Evolutionary conservation across 1,140 invertebrate genomes (phyloP), one percentile per base, ranked within the genome.

Genomic region (Batillaria attramentaria): DNA sequence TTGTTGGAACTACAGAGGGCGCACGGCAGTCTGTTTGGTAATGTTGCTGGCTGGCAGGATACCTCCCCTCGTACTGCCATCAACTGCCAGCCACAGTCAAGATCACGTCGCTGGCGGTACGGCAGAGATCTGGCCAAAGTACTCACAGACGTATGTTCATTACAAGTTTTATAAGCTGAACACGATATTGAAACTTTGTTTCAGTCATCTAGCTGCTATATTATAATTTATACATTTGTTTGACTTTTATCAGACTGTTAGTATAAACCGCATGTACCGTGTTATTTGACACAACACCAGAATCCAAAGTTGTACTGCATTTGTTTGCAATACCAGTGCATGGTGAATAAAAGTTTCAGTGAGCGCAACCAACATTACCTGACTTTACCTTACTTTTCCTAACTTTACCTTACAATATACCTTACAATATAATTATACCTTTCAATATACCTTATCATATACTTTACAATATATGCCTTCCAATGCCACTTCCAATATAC

Each of bases 111-210:
- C n/a, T 81, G 79, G 79, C 54, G 39, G 28, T 75, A 81, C 50
- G 76, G 80, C 2, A 35, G 39, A 16, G 33, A 77, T 33, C 50
- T 81, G 41, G 80, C 80, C 31, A 43, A 74, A 42, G 62, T 78
- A 20, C 68, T 81, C n/a, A 50, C 76, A 35, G 62, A 78, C 42
- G 79, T 81, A 4, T 35, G 79, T 66, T 74, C n/a, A n/a, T n/a
- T n/a, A n/a, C n/a, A n/a, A 60, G 1, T 6, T 1, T 60, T 54
- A 18, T 54, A n/a, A 54, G 46, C 16, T n/a, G 16, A n/a, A n/a
- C 46, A 0, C 16, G 16, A 16, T 54, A n/a, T 54, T 16, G 46
- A 54, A n/a, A 54, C 46, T 18, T 16, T 18, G 16, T 18, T 10
- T 13, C 46, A 50, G 46, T 13, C 46, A 54, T 16, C 16, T n/a